Base-by-base conservation (phyloP, 1,140 invertebrate species). In the Caenorhabditis remanei region DNA sequence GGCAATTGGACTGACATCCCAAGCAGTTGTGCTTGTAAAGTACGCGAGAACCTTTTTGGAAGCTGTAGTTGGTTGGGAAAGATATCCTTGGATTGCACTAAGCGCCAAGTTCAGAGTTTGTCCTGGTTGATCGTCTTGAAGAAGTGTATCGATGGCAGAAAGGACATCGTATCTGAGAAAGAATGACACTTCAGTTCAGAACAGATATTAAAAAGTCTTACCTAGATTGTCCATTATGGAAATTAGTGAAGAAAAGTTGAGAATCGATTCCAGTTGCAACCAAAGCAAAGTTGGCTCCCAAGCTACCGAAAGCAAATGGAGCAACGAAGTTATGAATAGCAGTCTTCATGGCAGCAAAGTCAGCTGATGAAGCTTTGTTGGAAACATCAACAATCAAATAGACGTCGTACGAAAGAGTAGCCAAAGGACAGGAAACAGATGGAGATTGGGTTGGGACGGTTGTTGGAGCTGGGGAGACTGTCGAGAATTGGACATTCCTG, bases 301-400 rank as follows among this genome's bases (percentile, higher is more conserved):
- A 13, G 40, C 53, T n/a, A 21, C 71, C 71, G 11, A 79, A 43
- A 1, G 71, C 71, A 24, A 79, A 79, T 50, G 71, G 71, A 48
- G 71, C 71, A 0, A n/a, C 71, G 53, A 79, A 79, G 46, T 79
- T 79, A 46, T 79, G 71, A 79, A 79, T 79, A 14, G 71, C 71
- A 4, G 71, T 79, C 46, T 79, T 79, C 71, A 79, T 79, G 43
- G 71, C 71, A 24, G 71, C 71, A 11, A 79, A 79, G 24, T 79
- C 71, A 24, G 71, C 71, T 8, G 71, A n/a, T 24, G 71, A 50
- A 4, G 71, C 71, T n/a, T 79, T 79, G n/a, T 79, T 79, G 43
- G 71, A 79, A n/a, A 79, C 71, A 46, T 79, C 71, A 79, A 79
- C 71, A 14, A 79, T 79, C n/a, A 79, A 46, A n/a, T 79, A 79